Evolutionary conservation across 2,797 vertebrate species (phyloP).

Genomic region (Tokudaia muenninki): DNA sequence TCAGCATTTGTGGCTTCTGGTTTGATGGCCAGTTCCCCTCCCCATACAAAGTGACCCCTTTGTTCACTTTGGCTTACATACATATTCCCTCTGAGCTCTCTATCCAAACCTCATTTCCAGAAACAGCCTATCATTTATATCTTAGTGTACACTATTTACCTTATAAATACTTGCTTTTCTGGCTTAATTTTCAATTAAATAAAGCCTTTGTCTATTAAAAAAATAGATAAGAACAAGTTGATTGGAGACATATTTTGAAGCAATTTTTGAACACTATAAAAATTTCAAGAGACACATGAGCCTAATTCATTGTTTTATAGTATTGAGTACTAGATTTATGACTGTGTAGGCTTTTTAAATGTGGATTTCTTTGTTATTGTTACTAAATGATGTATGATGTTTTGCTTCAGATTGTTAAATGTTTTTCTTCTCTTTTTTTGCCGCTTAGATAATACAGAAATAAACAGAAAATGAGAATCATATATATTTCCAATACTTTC

Average conservation of each 20-base stretch:
- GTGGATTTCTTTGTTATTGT: background rate
- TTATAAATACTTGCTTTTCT: conserved; percentile 38
- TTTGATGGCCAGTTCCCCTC: background rate
- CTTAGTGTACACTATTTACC: conserved; percentile 20
- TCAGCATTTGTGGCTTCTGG: background rate
- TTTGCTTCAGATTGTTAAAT: background rate
- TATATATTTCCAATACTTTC: background rate
- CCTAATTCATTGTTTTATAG: background rate
- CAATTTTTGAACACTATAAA: background rate
- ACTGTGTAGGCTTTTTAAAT: background rate
- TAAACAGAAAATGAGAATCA: conserved; percentile 49
- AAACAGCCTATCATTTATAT: conserved; percentile 45
- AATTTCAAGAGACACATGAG: background rate
- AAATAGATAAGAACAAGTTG: background rate
- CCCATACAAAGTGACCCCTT: background rate
- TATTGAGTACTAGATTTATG: background rate
- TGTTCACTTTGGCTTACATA: background rate
- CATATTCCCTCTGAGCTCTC: background rate
- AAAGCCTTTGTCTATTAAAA: conserved; percentile 12
- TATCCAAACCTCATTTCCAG: conserved; percentile 28
- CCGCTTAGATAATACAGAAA: conserved; percentile 37
- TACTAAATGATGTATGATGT: background rate
- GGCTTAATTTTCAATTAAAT: conserved; percentile 61
- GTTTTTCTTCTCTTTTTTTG: background rate
- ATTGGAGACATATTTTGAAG: background rate